Evolutionary conservation across 2,797 vertebrate species (phyloP).

Genomic region (Capromys pilorides): DNA sequence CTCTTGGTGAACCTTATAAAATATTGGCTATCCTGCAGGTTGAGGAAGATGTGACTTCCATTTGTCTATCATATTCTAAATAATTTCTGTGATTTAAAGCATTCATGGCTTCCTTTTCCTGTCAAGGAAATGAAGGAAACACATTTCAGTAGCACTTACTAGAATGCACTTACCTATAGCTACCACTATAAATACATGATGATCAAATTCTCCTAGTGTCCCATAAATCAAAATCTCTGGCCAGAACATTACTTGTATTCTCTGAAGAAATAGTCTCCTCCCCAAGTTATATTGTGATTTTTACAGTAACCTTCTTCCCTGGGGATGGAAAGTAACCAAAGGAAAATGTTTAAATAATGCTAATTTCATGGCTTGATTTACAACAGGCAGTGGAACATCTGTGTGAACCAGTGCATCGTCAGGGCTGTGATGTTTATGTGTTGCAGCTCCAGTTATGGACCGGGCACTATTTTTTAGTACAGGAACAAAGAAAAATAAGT

Average conservation of each 20-base stretch:
- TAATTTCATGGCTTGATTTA: slow-evolving; percentile 74
- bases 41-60: slow-evolving; percentile 81
- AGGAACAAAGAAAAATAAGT: neutral
- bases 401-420: slow-evolving; percentile 19
- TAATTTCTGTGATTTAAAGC: slow-evolving; percentile 86
- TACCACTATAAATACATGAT: slow-evolving; percentile 82
- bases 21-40: slow-evolving; percentile 78
- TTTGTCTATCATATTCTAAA: slow-evolving; percentile 86
- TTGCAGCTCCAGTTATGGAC: neutral
- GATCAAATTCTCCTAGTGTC: slow-evolving; percentile 79
- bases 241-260: slow-evolving; percentile 76
- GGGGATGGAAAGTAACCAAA: slow-evolving; percentile 66
- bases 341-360: slow-evolving; percentile 66
- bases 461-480: slow-evolving; percentile 22
- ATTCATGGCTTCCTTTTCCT: slow-evolving; percentile 85
- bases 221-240: slow-evolving; percentile 85
- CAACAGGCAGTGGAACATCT: slow-evolving; percentile 58
- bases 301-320: slow-evolving; percentile 12
- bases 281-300: slow-evolving; percentile 55
- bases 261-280: slow-evolving; percentile 55
- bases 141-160: slow-evolving; percentile 87
- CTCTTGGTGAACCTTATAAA: slow-evolving; percentile 86
- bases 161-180: slow-evolving; percentile 84
- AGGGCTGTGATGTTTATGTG: slow-evolving; percentile 13
- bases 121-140: slow-evolving; percentile 87